Evolutionary conservation across 2,113 vertebrate species (phyloP).

Genomic region (Coryphaenoides rupestris): DNA sequence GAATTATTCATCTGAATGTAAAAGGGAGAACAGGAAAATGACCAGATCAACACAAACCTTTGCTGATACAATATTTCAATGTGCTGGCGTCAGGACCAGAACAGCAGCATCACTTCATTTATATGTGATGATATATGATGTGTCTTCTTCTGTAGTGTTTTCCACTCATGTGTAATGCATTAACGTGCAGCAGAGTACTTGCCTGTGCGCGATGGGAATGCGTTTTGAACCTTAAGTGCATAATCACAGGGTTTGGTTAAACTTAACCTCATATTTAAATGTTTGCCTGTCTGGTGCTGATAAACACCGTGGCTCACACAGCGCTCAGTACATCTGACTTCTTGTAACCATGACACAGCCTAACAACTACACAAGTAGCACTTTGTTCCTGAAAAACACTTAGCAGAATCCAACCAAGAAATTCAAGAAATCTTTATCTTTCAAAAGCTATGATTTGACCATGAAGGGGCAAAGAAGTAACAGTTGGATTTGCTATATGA

Average conservation of each 20-base stretch:
- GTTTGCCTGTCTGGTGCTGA: constrained; percentile 65
- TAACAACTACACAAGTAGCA: not conserved
- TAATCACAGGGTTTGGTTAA: constrained; percentile 69
- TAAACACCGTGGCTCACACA: constrained; percentile 56
- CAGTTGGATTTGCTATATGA: not conserved
- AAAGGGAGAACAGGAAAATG: too few species aligned
- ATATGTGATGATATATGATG: too few species aligned
- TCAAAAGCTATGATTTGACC: not conserved
- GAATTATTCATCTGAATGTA: too few species aligned
- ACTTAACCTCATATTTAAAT: constrained; percentile 56
- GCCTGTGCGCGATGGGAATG: constrained; percentile 64
- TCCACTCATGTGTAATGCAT: constrained; percentile 9
- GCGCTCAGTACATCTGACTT: constrained; percentile 13
- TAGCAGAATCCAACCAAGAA: not conserved
- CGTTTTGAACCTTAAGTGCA: constrained; percentile 64
- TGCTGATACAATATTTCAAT: too few species aligned
- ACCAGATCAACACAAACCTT: too few species aligned
- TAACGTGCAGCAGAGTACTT: constrained; percentile 43
- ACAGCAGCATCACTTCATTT: too few species aligned
- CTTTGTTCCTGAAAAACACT: not conserved
- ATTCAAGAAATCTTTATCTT: not conserved
- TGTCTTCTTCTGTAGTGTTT: too few species aligned
- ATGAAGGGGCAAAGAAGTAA: not conserved
- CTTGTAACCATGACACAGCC: constrained; percentile 30
- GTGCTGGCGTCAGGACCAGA: too few species aligned